Evolutionary conservation across 2,888 invertebrate genomes (phyloP), one percentile per base, ranked within the genome.

Genomic region (Willowsia nigromaculata): DNA sequence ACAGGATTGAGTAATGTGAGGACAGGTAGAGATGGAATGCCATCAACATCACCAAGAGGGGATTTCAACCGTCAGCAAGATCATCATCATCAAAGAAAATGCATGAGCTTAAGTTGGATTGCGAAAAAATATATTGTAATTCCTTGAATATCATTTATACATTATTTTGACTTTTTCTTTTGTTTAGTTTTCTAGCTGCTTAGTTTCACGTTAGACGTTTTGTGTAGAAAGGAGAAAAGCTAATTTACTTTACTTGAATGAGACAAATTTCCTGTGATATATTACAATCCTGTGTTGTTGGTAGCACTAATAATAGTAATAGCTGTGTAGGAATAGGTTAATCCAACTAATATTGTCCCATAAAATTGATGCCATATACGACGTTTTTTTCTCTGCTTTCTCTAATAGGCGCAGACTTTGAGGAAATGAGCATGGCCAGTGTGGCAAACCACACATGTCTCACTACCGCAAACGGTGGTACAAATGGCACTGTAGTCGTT

Each of bases 351-450:
- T 53, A 53, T 30, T 78, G 78, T 1, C n/a, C 53, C 2, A 25
- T 40, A 40, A 81, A 81, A 59, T 5, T 40, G 40, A 59, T 40
- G 59, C n/a, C 15, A 18, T 56, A n/a, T n/a, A n/a, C n/a, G n/a
- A 9, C 27, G 5, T 76, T 3, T 50, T 40, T 71, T 71, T 22
- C 37, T 71, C n/a, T 40, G 1, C 25, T 43, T 43, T 76, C 87
- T n/a, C n/a, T n/a, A n/a, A 47, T 80, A 93, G 93, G 92, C 56
- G 92, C 91, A 85, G 92, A 92, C 81, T 91, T 92, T 89, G 93
- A 93, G 90, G 93, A 93, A 88, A 91, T 93, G 88, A 93, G 93
- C 76, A 85, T 93, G 91, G 92, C 91, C 6, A 92, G 92, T 76
- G 90, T 93, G 27, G 93, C 91, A 0, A 93, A 92, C 71, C 92